phyloP scores from a whole-genome alignment of 1,140 invertebrate genomes.

The Drosophila eugracilis region DNA sequence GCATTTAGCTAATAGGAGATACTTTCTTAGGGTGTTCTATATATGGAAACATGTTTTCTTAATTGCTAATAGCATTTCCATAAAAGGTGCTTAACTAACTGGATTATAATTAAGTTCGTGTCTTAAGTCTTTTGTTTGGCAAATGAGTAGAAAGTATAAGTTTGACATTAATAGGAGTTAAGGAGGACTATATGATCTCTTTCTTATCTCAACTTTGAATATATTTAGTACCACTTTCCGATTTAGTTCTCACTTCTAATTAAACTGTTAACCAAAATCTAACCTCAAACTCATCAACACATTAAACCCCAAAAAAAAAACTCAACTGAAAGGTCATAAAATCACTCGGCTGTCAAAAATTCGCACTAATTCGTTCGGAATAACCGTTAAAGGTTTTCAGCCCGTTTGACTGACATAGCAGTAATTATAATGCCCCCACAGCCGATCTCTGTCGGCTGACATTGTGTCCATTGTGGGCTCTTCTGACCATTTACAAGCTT shows the following conservation, averaged over 20 bases:
- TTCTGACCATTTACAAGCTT: slow-evolving; percentile 71
- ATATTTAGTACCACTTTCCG: background rate
- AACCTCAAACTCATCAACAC: slow-evolving; percentile 4
- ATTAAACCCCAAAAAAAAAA: slow-evolving; percentile 17
- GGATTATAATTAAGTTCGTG: slow-evolving; percentile 1
- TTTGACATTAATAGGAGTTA: too few species aligned
- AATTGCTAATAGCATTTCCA: background rate
- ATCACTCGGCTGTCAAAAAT: slow-evolving; percentile 75
- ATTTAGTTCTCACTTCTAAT: slow-evolving; percentile 2
- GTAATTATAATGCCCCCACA: slow-evolving; percentile 71
- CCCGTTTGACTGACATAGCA: slow-evolving; percentile 24
- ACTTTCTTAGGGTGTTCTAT: slow-evolving; percentile 13
- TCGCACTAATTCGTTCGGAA: slow-evolving; percentile 73
- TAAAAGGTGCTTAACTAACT: too few species aligned
- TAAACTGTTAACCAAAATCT: background rate
- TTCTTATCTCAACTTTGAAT: background rate
- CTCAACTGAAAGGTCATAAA: slow-evolving; percentile 53
- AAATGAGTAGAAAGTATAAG: background rate
- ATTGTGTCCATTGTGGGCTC: slow-evolving; percentile 34
- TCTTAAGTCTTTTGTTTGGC: slow-evolving; percentile 23
- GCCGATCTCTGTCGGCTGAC: slow-evolving; percentile 45
- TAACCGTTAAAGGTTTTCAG: slow-evolving; percentile 62
- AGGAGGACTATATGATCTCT: too few species aligned
- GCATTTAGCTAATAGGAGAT: slow-evolving; percentile 21
- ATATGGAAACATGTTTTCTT: background rate